Percentiles rank a stretch among this genome's conserved stretches.
Conservation (phyloP, 2,113 vertebrate genomes). For the Apteryx mantelli region DNA sequence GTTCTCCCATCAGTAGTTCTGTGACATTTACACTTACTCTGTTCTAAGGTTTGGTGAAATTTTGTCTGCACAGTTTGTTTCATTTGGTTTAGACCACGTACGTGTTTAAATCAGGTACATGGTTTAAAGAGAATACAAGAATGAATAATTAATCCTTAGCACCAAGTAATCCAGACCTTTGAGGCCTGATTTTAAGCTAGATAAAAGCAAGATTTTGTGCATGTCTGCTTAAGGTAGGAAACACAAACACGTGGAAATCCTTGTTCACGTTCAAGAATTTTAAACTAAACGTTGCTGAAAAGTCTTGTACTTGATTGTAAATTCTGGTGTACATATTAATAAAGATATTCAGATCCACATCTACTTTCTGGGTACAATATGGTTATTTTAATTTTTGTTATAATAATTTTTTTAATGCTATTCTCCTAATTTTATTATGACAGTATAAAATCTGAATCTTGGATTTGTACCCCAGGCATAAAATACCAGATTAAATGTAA, state of each 20-base stretch:
- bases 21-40: background rate
- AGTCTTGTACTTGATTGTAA: background rate
- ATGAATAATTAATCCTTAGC: background rate
- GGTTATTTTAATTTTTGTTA: background rate
- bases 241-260: background rate
- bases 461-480: background rate
- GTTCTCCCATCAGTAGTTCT: background rate
- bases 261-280: background rate
- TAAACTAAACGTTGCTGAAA: background rate
- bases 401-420: background rate
- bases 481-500: background rate
- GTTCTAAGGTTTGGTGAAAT: background rate
- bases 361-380: background rate
- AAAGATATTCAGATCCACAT: background rate
- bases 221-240: background rate
- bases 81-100: background rate
- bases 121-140: background rate
- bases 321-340: background rate
- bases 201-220: background rate
- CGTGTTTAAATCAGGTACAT: background rate
- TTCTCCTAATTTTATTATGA: background rate
- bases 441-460: background rate
- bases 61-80: background rate
- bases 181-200: background rate
- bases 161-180: background rate